Evolutionary conservation across 2,888 invertebrate species (phyloP).

Genomic region (Keiferia lycopersicella): DNA sequence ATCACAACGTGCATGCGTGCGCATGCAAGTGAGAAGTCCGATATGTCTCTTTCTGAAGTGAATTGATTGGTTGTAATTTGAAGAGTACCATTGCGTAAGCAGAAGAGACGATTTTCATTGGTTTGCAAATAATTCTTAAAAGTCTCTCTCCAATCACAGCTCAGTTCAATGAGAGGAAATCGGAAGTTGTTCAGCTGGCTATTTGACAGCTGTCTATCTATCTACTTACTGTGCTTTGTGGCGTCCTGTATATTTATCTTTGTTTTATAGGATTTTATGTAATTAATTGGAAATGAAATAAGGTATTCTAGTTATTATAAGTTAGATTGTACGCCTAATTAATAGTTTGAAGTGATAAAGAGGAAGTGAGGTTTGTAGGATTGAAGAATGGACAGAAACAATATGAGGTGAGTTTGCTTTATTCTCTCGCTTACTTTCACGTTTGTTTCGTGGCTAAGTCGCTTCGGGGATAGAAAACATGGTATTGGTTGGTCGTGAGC

Average conservation of each 20-base stretch:
- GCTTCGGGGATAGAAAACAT: slow-evolving; percentile 30
- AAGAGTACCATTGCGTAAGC: neutral
- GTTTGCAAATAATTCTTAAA: neutral
- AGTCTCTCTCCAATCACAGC: slow-evolving; percentile 41
- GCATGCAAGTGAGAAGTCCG: neutral
- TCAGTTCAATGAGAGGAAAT: slow-evolving; percentile 41
- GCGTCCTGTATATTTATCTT: slow-evolving; percentile 70
- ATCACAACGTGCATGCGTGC: slow-evolving; percentile 1
- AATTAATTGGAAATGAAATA: slow-evolving; percentile 60
- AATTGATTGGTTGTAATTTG: slow-evolving; percentile 10
- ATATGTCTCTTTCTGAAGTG: neutral
- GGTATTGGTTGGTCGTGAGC: neutral
- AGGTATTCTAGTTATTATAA: slow-evolving; percentile 44
- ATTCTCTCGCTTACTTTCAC: slow-evolving; percentile 51
- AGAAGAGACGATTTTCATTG: neutral
- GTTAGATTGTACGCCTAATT: slow-evolving; percentile 45
- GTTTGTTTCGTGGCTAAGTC: slow-evolving; percentile 33
- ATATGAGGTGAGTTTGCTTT: slow-evolving; percentile 72
- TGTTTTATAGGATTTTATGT: slow-evolving; percentile 59
- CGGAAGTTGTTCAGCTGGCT: slow-evolving; percentile 48
- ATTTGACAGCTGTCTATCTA: slow-evolving; percentile 47
- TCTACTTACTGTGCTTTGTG: slow-evolving; percentile 58
- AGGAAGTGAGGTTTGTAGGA: slow-evolving; percentile 38
- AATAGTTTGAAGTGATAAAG: slow-evolving; percentile 40
- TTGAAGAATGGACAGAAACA: slow-evolving; percentile 69